Percentiles rank a stretch among this genome's conserved stretches.
Evolutionary conservation across 2,888 invertebrate species (phyloP).

Genomic region (Dastarcus helophoroides): DNA sequence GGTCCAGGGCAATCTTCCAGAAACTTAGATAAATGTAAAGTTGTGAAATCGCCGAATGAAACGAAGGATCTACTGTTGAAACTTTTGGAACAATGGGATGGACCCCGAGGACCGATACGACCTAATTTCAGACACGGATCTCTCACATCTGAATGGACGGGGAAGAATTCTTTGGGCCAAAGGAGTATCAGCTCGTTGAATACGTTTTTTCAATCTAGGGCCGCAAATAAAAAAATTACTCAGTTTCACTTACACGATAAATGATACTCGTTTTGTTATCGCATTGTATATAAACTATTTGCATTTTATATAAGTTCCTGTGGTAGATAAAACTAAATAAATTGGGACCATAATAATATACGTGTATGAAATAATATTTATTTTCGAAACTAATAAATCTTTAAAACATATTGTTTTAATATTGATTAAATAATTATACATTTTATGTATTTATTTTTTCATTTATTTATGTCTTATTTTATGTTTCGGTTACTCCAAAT

Average conservation of each 20-base stretch:
- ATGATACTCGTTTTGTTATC: conserved; percentile 8
- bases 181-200: conserved; percentile 71
- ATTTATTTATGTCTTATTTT: too few relatives aligned
- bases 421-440: too few relatives aligned
- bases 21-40: not conserved
- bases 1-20: conserved; percentile 5
- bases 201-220: conserved; percentile 57
- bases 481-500: too few relatives aligned
- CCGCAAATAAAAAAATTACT: conserved; percentile 32
- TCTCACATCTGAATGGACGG: conserved; percentile 64
- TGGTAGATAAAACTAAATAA: too few relatives aligned
- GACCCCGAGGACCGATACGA: conserved; percentile 39
- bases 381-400: too few relatives aligned
- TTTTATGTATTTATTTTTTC: too few relatives aligned
- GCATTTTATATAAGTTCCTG: too few relatives aligned
- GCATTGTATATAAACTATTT: conserved; percentile 5
- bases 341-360: too few relatives aligned
- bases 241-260: conserved; percentile 27
- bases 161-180: conserved; percentile 61
- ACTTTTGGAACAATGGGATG: conserved; percentile 66
- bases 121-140: conserved; percentile 55
- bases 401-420: too few relatives aligned
- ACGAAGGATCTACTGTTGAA: conserved; percentile 68
- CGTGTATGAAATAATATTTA: too few relatives aligned
- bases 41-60: conserved; percentile 41